phyloP scores from a whole-genome alignment of 2,888 invertebrate genomes.

The Drosophila testacea region DNA sequence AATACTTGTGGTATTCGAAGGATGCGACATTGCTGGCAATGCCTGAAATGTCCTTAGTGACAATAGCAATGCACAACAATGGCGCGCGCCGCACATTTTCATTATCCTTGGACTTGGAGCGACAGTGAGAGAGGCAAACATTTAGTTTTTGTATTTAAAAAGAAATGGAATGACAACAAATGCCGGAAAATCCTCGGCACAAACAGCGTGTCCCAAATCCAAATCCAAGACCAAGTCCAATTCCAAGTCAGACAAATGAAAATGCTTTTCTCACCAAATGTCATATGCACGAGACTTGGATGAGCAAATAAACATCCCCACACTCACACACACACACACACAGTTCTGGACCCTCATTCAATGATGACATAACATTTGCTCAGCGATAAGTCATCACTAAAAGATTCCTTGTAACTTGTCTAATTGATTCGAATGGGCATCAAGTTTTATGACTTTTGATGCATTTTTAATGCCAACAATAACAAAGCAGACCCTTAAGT shows the following conservation, averaged over 20 bases:
- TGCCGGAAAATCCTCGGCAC: conserved; percentile 41
- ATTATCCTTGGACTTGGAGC: conserved; percentile 68
- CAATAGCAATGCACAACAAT: conserved; percentile 50
- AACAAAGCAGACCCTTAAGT: conserved; percentile 12
- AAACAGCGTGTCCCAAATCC: neutral
- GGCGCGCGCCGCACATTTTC: conserved; percentile 58
- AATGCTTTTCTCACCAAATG: conserved; percentile 55
- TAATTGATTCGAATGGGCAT: conserved; percentile 55
- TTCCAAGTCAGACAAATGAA: conserved; percentile 53
- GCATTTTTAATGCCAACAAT: conserved; percentile 58
- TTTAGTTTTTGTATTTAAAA: conserved; percentile 62
- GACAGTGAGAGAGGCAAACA: conserved; percentile 49
- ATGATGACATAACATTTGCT: conserved; percentile 61
- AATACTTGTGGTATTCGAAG: conserved; percentile 3
- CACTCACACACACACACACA: conserved; percentile 15
- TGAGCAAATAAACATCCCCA: conserved; percentile 12
- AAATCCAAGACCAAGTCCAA: conserved; percentile 10
- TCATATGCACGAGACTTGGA: conserved; percentile 31
- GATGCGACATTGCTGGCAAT: conserved; percentile 3
- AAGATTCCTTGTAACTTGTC: conserved; percentile 26
- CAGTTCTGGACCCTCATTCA: conserved; percentile 5
- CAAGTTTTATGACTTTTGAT: conserved; percentile 49
- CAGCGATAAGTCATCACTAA: conserved; percentile 34
- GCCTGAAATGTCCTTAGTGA: conserved; percentile 43
- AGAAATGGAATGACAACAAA: conserved; percentile 51